Evolutionary conservation across 2,888 invertebrate species (phyloP).

Genomic region (Dynastes hyllus): DNA sequence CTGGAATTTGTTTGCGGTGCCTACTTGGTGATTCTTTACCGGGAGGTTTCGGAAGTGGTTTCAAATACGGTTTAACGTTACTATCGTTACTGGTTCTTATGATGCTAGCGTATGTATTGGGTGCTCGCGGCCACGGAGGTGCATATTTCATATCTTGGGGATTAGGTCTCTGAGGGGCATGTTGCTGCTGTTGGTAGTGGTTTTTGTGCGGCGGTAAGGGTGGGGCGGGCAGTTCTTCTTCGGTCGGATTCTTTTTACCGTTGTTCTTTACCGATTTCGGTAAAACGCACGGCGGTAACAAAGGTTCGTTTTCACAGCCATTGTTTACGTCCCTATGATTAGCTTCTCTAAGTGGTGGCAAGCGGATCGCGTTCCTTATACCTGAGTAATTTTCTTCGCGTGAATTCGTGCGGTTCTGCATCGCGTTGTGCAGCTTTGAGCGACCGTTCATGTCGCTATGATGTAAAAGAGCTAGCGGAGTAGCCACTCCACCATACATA

Average conservation of each 20-base stretch:
- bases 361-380: slow-evolving; percentile 70
- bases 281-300: slow-evolving; percentile 66
- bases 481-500: slow-evolving; percentile 82
- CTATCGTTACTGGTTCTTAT: slow-evolving; percentile 60
- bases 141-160: slow-evolving; percentile 71
- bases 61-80: slow-evolving; percentile 73
- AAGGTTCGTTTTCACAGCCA: slow-evolving; percentile 77
- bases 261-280: slow-evolving; percentile 62
- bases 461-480: slow-evolving; percentile 80
- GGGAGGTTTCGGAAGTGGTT: slow-evolving; percentile 76
- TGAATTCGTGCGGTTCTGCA: slow-evolving; percentile 66
- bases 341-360: slow-evolving; percentile 75
- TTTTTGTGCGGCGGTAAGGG: slow-evolving; percentile 76
- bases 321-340: slow-evolving; percentile 70
- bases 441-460: slow-evolving; percentile 72
- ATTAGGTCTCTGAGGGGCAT: slow-evolving; percentile 54
- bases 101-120: slow-evolving; percentile 67
- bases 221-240: slow-evolving; percentile 75
- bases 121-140: slow-evolving; percentile 79
- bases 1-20: slow-evolving; percentile 61
- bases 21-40: slow-evolving; percentile 70
- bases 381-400: slow-evolving; percentile 66
- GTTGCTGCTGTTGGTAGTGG: slow-evolving; percentile 58
- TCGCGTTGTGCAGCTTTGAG: slow-evolving; percentile 71
- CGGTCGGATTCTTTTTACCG: slow-evolving; percentile 69